Base-by-base conservation (phyloP, 1,140 invertebrate species). In the Bombus consobrinus region DNA sequence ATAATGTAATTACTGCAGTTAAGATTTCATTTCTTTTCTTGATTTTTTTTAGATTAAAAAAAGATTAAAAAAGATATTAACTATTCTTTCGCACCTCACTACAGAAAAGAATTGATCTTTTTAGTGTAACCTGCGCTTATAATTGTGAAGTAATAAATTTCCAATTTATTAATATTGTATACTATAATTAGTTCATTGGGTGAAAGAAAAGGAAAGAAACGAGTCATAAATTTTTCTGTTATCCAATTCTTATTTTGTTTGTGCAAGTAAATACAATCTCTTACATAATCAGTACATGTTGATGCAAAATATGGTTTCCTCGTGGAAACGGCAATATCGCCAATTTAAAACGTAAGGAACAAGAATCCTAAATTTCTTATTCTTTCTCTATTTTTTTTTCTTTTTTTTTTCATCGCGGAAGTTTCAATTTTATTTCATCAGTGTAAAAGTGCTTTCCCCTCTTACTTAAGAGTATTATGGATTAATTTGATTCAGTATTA, bases 211-310 rank as follows among this genome's bases (percentile, higher is more conserved):
- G 18, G 2, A 73, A 73, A 73, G 3, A 34, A 64, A 47, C 3
- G 3, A 41, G 39, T 18, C 0, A 8, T 43, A 22, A 12, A 69
- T 39, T 37, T 59, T 84, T 79, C 53, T 57, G n/a, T 84, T 84
- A 84, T 84, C 53, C 83, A 79, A 79, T 84, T 79, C 53, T 84
- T 84, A 79, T 84, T 83, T 68, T 34, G 73, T 84, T 84, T 84
- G 83, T 84, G 83, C 83, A 84, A 79, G 83, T 84, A 84, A 84
- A 84, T 84, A 84, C 83, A 84, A 84, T 84, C 68, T 84, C 66
- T 84, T 84, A 84, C 76, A 84, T 84, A 84, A 84, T 79, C 83
- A 79, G 76, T 84, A 84, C 83, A 84, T 79, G 34, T 77, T 76
- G 53, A 84, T 79, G 83, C 53, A 84, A 84, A 84, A 84, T 79